Conservation (phyloP, 2,797 vertebrate genomes). For the Limosa lapponica region DNA sequence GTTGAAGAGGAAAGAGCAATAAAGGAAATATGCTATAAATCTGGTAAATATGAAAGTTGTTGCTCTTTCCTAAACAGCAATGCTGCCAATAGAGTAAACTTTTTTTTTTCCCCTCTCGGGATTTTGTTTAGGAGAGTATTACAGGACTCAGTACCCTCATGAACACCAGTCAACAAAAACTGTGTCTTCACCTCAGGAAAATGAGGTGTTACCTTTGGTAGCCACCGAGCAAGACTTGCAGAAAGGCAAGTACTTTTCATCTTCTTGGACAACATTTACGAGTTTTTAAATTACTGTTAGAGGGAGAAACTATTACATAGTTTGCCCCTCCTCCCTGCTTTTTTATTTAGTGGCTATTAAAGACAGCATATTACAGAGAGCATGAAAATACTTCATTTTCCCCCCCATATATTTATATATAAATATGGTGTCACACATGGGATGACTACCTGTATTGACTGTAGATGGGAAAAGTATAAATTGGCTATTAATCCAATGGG, state of each 20-base stretch:
- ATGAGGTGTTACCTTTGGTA: constrained; percentile 59
- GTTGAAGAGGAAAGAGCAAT: constrained; percentile 79
- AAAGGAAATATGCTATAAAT: constrained; percentile 76
- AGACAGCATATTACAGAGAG: not conserved
- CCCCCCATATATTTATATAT: not conserved
- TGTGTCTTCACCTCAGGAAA: constrained; percentile 13
- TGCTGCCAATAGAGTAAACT: not conserved
- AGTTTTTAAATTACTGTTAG: not conserved
- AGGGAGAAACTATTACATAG: not conserved
- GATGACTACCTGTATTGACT: not conserved
- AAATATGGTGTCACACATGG: not conserved
- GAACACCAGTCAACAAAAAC: constrained; percentile 29
- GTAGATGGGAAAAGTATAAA: not conserved
- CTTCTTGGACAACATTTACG: not conserved
- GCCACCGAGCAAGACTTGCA: constrained; percentile 57
- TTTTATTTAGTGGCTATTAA: not conserved
- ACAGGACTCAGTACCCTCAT: constrained; percentile 63
- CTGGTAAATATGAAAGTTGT: constrained; percentile 67
- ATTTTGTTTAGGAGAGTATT: constrained; percentile 74
- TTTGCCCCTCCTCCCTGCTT: not conserved
- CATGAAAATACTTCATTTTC: not conserved
- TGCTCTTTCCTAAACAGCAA: not conserved
- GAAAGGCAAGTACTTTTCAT: constrained; percentile 70
- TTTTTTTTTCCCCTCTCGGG: not conserved
- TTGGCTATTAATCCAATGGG: not conserved